Evolutionary conservation across 2,113 vertebrate genomes (phyloP), one percentile per base, ranked within the genome.

Genomic region (Pelvicachromis taeniatus): DNA sequence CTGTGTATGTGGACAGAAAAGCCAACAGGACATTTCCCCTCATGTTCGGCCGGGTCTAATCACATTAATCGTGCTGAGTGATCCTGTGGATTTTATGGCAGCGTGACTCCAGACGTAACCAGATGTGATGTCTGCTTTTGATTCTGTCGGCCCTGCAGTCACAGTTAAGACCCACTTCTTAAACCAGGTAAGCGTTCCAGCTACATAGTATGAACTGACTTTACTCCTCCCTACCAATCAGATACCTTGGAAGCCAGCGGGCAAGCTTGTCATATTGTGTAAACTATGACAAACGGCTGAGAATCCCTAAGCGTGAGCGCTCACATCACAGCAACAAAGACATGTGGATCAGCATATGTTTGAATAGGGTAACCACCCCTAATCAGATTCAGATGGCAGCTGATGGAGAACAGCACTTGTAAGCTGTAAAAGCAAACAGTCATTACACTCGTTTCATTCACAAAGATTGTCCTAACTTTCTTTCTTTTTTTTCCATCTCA

Each of bases 61-160:
- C 92, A 89, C 38, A 16, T 52, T 78, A 87, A 87, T 90, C 5
- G 61, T 85, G 83, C 65, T 68, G 85, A 89, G 54, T 85, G 73
- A 91, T 83, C 48, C 81, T 81, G 81, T 84, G 89, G 82, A 65
- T 91, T 91, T 88, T 90, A 93, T 85, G 59, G 80, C 87, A 53
- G 58, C 54, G 29, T 84, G 89, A 89, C 83, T 82, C 78, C 85
- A 93, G 88, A 91, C 23, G 1, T 14, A 59, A 85, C 84, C 92
- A 94, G 55, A 93, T 93, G 92, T 78, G 84, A 58, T 61, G 90
- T 90, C 91, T 95, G 93, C 84, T 89, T 90, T 89, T 89, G 88
- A 81, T 92, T 93, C 77, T 40, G 88, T 80, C 56, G 87, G 56
- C 54, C 80, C 80, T 65, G 45, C 33, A 63, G 82, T 81, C 48